phyloP scores from a whole-genome alignment of 92 coral and sea anemone species.

The Isaurus tuberculatus region DNA sequence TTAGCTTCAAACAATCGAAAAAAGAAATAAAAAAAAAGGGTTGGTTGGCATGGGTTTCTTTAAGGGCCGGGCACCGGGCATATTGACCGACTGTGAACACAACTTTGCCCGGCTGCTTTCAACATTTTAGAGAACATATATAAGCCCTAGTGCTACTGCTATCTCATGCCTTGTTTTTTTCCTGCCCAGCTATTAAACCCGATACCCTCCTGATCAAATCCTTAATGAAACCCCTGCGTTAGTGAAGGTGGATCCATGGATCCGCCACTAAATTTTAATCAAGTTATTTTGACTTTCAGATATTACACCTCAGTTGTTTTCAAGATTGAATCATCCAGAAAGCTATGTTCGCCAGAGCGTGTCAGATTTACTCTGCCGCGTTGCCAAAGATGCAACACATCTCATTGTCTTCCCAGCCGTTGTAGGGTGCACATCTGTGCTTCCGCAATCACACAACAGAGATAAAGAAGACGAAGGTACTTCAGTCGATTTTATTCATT shows the following conservation, averaged over 20 bases:
- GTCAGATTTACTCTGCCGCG: conserved; percentile 94
- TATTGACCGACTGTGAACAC: no score
- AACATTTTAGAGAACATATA: no score
- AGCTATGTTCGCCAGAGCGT: conserved; percentile 94
- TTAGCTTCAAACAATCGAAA: no score
- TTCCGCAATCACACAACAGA: conserved; percentile 77
- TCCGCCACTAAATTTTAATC: background rate
- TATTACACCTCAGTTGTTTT: conserved; percentile 96
- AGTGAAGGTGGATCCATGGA: background rate
- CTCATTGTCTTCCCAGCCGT: conserved; percentile 96
- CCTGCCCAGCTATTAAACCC: no score
- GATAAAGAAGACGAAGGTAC: conserved; percentile 73
- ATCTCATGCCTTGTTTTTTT: no score
- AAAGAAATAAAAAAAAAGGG: no score
- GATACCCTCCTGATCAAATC: no score
- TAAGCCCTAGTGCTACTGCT: no score
- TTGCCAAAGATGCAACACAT: conserved; percentile 95
- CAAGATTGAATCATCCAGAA: conserved; percentile 97
- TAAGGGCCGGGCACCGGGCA: no score
- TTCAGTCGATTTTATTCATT: background rate
- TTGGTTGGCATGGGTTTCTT: no score
- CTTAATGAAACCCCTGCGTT: no score
- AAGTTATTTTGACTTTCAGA: conserved; percentile 52
- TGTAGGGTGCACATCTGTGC: conserved; percentile 84
- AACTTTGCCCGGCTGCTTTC: no score